Base-by-base conservation (phyloP, 2,888 invertebrate genomes). In the Oxyscelio sp. region DNA sequence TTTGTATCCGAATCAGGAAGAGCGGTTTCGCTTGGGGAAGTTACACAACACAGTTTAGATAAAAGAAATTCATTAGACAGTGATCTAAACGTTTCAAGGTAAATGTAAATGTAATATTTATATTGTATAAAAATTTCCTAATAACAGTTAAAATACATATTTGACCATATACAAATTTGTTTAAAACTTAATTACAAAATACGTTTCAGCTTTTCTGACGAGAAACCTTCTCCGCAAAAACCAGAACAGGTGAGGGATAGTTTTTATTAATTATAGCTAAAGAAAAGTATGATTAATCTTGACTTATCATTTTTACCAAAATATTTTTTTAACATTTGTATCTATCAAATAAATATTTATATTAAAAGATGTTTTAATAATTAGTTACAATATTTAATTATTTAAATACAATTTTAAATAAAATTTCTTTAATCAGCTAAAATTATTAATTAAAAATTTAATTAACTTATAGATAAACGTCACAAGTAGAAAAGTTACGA, bases 11-110 rank as follows among this genome's bases (percentile, higher is more conserved):
- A 92, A n/a, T 50, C 70, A 27, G 45, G 43, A 63, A 38, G 71
- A 65, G 11, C 58, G 0, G 79, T 83, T 45, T 87, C 85, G 8
- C 50, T 82, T 21, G 56, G 66, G 45, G 80, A 87, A 87, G n/a
- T 78, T 54, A 63, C 68, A 13, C 71, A 84, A 34, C 82, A 85
- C 58, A 63, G 66, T 48, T 17, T 27, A 9, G 85, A 86, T 0
- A 85, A 79, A 21, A 94, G 94, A 50, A 90, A 95, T 78, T 90
- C 94, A 4, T 94, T 95, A 85, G 94, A 95, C 93, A 95, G 89
- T 87, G 95, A 95, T 88, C 95, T 95, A 95, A 95, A 95, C 88
- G 94, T 95, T 88, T 95, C 95, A 4, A 95, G 95, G 96, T 95
- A 91, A 56, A 68, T n/a, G n/a, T n/a, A n/a, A n/a, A n/a, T n/a